phyloP scores from a whole-genome alignment of 2,888 invertebrate genomes.

The Periphyllus acericola region DNA sequence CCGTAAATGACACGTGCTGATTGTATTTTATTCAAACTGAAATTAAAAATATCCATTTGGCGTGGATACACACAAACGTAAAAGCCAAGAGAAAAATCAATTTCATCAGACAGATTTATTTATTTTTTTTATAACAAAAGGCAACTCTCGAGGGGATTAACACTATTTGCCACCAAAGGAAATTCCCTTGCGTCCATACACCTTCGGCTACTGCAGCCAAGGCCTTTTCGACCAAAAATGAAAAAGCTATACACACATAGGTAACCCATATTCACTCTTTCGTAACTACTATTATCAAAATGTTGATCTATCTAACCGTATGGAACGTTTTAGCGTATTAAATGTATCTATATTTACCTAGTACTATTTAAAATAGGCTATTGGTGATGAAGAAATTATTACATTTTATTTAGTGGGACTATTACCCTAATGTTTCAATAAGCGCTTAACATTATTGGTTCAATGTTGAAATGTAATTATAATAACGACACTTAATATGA shows the following conservation, averaged over 20 bases:
- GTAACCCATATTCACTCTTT: not conserved
- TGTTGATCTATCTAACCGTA: not conserved
- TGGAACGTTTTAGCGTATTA: not conserved
- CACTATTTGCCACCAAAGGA: slow-evolving; percentile 32
- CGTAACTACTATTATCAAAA: slow-evolving; percentile 14
- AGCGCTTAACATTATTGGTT: too few relatives aligned
- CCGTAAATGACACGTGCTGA: not conserved
- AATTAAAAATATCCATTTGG: slow-evolving; percentile 13
- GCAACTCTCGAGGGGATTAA: slow-evolving; percentile 29
- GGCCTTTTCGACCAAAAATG: slow-evolving; percentile 28
- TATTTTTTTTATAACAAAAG: slow-evolving; percentile 46
- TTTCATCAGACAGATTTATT: slow-evolving; percentile 52
- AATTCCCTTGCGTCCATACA: slow-evolving; percentile 27
- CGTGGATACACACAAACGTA: not conserved
- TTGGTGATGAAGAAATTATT: too few relatives aligned
- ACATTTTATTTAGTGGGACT: too few relatives aligned
- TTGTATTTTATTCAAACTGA: slow-evolving; percentile 9
- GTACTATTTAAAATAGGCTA: too few relatives aligned
- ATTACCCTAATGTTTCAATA: too few relatives aligned
- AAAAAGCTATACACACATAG: not conserved
- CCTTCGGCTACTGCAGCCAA: slow-evolving; percentile 20
- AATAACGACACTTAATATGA: too few relatives aligned
- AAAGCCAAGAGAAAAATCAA: slow-evolving; percentile 35
- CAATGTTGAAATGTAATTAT: too few relatives aligned
- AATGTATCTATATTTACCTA: too few relatives aligned